phyloP scores from a whole-genome alignment of 2,888 invertebrate species.

The Phasia obesa region DNA sequence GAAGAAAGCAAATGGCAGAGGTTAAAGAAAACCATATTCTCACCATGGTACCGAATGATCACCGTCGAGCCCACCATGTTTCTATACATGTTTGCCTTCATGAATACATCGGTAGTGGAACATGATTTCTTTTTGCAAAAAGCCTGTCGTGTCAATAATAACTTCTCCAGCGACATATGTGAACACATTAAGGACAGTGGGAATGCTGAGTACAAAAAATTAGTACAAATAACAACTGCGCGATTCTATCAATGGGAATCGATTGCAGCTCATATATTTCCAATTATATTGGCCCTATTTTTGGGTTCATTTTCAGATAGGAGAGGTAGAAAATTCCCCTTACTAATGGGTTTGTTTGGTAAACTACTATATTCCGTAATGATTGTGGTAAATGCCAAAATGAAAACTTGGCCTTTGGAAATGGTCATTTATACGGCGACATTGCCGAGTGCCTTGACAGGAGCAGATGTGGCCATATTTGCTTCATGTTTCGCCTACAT shows the following conservation, averaged over 20 bases:
- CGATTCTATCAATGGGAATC: constrained; percentile 91
- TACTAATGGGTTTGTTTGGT: constrained; percentile 88
- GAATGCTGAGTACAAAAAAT: constrained; percentile 84
- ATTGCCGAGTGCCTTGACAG: constrained; percentile 89
- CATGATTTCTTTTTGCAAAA: constrained; percentile 90
- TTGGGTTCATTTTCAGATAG: constrained; percentile 92
- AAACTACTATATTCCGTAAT: constrained; percentile 90
- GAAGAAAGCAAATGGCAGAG: constrained; percentile 49
- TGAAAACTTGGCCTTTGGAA: constrained; percentile 88
- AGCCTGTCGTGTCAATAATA: constrained; percentile 89
- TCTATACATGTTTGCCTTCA: constrained; percentile 93
- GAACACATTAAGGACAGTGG: constrained; percentile 84
- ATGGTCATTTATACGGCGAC: constrained; percentile 90
- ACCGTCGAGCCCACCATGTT: constrained; percentile 94
- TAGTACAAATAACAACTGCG: constrained; percentile 89
- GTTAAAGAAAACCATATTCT: constrained; percentile 45
- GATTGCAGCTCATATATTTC: constrained; percentile 88
- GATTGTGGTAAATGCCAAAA: constrained; percentile 87
- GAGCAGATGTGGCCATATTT: constrained; percentile 91
- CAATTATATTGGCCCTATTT: constrained; percentile 90
- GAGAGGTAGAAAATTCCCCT: constrained; percentile 88
- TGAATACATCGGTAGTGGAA: constrained; percentile 91
- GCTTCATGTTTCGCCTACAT: constrained; percentile 91
- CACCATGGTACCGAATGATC: constrained; percentile 79
- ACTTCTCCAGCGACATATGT: constrained; percentile 87